phyloP scores from a whole-genome alignment of 2,797 vertebrate genomes.

The Eurystomus glaucurus region DNA sequence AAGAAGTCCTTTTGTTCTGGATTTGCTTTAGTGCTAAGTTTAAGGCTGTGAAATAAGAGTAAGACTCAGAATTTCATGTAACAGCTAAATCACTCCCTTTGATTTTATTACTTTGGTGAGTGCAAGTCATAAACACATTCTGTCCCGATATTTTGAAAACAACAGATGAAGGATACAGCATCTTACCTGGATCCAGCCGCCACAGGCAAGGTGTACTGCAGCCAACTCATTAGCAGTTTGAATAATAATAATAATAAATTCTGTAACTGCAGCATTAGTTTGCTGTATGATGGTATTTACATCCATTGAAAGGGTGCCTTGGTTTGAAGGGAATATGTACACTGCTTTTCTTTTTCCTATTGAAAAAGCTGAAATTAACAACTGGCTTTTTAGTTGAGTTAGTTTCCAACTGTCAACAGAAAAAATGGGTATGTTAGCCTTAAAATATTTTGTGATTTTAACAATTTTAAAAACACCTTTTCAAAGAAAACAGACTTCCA shows the following conservation, averaged over 20 bases:
- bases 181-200: not conserved
- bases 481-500: not conserved
- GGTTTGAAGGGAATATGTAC: not conserved
- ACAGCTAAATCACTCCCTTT: not conserved
- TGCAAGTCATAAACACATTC: not conserved
- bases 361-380: not conserved
- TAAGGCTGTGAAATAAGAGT: not conserved
- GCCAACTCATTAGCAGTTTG: not conserved
- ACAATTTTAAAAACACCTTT: not conserved
- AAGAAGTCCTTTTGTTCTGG: not conserved
- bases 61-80: not conserved
- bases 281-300: not conserved
- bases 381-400: not conserved
- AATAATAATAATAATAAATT: not conserved
- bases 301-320: not conserved
- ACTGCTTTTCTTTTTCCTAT: fast-evolving
- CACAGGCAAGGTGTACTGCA: not conserved
- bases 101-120: not conserved
- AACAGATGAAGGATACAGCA: not conserved
- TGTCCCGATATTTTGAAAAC: not conserved
- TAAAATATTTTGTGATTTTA: not conserved
- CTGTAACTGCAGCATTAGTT: not conserved
- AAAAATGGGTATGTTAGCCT: not conserved
- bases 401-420: not conserved
- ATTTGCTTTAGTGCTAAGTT: not conserved